phyloP scores from a whole-genome alignment of 1,140 invertebrate genomes.

The Eriocheir sinensis region DNA sequence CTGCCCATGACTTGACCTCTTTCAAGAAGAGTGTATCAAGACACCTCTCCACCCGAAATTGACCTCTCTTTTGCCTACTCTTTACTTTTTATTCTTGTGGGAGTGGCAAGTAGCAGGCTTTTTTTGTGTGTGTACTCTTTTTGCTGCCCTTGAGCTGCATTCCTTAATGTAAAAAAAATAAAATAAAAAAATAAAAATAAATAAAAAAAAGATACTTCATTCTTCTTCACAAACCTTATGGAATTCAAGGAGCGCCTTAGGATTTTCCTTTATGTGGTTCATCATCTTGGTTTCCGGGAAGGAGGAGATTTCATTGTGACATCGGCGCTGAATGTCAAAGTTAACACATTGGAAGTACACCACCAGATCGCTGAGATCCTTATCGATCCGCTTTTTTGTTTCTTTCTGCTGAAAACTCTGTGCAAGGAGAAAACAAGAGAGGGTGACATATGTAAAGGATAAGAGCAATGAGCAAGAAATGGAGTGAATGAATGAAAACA shows the following conservation, averaged over 20 bases:
- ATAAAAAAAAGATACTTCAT: neutral
- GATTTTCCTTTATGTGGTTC: constrained; percentile 82
- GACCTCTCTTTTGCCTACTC: no score
- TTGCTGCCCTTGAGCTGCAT: no score
- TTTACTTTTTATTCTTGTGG: no score
- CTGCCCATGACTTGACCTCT: no score
- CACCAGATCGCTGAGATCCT: constrained; percentile 97
- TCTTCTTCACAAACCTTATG: constrained; percentile 63
- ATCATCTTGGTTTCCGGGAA: constrained; percentile 98
- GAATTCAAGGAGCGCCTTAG: constrained; percentile 58
- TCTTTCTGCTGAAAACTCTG: constrained; percentile 89
- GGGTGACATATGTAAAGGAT: neutral
- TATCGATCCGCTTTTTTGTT: constrained; percentile 92
- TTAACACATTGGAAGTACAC: constrained; percentile 96
- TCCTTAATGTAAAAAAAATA: no score
- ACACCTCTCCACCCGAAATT: no score
- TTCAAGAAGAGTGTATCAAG: no score
- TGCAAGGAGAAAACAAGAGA: constrained; percentile 81
- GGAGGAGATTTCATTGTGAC: constrained; percentile 97
- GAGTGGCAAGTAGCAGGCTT: no score
- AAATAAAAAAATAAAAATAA: neutral
- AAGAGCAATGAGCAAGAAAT: no score
- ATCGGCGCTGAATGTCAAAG: constrained; percentile 88
- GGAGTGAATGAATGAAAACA: no score
- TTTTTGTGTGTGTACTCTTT: no score